Base-by-base conservation (phyloP, 2,113 vertebrate genomes). In the Rissa tridactyla region DNA sequence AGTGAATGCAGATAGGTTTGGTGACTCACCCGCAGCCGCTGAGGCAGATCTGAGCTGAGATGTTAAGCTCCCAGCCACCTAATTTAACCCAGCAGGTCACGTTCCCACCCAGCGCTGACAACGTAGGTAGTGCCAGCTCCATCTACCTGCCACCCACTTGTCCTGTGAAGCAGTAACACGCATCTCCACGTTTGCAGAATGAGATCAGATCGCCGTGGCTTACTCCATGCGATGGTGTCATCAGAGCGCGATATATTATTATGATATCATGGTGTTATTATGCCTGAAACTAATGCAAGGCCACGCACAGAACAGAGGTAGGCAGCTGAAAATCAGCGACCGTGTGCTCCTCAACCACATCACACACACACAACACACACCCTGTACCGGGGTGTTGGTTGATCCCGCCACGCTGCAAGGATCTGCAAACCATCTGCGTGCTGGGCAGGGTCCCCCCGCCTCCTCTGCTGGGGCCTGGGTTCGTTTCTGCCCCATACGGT, bases 171-270 rank as follows among this genome's bases (percentile, higher is more conserved):
- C 91, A 90, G 76, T 11, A 81, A 55, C 4, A 8, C 36, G 76
- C 91, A 72, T 84, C 91, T 83, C 87, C 46, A 42, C 32, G 0
- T 87, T 58, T 87, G 82, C 93, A 95, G 93, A 89, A 86, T 78
- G 89, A 94, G 93, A 97, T 97, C 95, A 96, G 94, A 97, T 94
- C 85, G 75, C 87, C 38, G 71, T 44, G 84, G 62, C 91, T 94
- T 91, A 71, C 71, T 87, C 71, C 79, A 21, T 51, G 75, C 1
- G 0, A 62, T 76, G 81, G 86, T 95, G 92, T 94, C 97, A 96
- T 90, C 94, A 82, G 54, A 86, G 40, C 0, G 1, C 0, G 7
- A 95, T 93, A 54, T 92, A 70, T 92, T 91, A 84, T 92, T 95
- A 87, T 71, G 85, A 90, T 96, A 95, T 96, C 89, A 70, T 42